Base-by-base conservation (phyloP, 2,113 vertebrate species). In the Panurus biarmicus region DNA sequence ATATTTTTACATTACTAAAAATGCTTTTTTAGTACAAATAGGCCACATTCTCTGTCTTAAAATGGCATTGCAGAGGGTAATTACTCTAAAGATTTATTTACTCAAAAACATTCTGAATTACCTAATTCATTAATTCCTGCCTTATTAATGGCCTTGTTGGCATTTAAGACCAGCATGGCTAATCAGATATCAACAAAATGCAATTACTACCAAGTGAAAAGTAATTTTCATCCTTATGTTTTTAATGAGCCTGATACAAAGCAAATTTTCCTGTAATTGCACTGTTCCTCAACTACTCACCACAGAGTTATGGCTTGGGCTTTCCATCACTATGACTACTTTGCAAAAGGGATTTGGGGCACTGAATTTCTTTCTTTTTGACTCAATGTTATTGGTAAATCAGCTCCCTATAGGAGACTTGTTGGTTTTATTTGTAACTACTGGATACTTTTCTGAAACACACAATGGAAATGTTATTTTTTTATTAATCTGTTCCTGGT, bases 161-260 rank as follows among this genome's bases (percentile, higher is more conserved):
- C 61, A 72, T 94, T 95, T 93, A 77, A 93, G 89, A 89, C 45
- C 89, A 87, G 69, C 38, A 33, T 94, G 83, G 93, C 71, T 96
- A 92, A 97, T 95, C 87, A 76, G 66, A 89, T 70, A 80, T 92
- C 94, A 95, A 92, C 85, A 93, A 91, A 96, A 95, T 64, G 77
- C 85, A 94, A 70, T 96, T 96, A 89, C 85, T 87, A 80, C 45
- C 75, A 87, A 75, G 48, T 71, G 58, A 83, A 94, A 96, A 82
- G 79, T 83, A 78, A 93, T 96, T 93, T 94, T 87, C 50, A 56
- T 65, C 67, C 73, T 92, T 96, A 54, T 33, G 40, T 47, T 93
- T 96, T 80, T 90, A 94, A 95, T 94, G 85, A 97, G 48, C 44
- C 58, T 56, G 85, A 58, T 90, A 88, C 45, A 92, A 76, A 94